Evolutionary conservation across 2,888 invertebrate species (phyloP), one percentile per base, ranked within the genome.

Genomic region (Xestia ashworthii): DNA sequence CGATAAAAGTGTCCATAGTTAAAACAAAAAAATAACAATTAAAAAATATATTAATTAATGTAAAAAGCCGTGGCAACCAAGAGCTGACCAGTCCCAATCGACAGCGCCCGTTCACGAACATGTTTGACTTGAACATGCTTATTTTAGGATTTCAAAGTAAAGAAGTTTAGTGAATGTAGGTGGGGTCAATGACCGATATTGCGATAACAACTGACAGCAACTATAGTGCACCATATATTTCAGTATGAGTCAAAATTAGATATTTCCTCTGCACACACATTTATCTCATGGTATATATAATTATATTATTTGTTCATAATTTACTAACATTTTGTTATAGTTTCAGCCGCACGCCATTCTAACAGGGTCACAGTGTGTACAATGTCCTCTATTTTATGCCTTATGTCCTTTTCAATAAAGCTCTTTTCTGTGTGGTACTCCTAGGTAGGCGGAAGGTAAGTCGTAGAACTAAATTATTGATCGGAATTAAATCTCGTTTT

Each of bases 331-430:
- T 79, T 71, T 85, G 76, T 87, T 84, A 85, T 78, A 82, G 80
- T 92, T 91, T 88, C 92, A 92, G 92, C 89, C 84, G 87, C 85
- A 79, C 84, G 80, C 77, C 88, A 88, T 81, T 66, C 88, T 92
- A 91, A 90, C 87, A 81, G 92, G 93, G 94, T 93, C 94, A 93
- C 93, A 94, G 93, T 94, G 89, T 92, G 88, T 91, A 88, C 83
- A 81, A 79, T 83, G 12, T 86, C 81, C 77, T 84, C 16, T 82
- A 82, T 85, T 84, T 81, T 86, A 74, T 80, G 71, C 60, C 72
- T 66, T 90, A 79, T 85, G 6, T 46, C 41, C 79, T 79, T 72
- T 8, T 0, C 2, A n/a, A 58, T 85, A 84, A 87, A 85, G 25
- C 76, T 65, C 72, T 74, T 87, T 83, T 84, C 55, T 86, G 78